Evolutionary conservation across 2,888 invertebrate species (phyloP).

Genomic region (Shargacucullia verbasci): DNA sequence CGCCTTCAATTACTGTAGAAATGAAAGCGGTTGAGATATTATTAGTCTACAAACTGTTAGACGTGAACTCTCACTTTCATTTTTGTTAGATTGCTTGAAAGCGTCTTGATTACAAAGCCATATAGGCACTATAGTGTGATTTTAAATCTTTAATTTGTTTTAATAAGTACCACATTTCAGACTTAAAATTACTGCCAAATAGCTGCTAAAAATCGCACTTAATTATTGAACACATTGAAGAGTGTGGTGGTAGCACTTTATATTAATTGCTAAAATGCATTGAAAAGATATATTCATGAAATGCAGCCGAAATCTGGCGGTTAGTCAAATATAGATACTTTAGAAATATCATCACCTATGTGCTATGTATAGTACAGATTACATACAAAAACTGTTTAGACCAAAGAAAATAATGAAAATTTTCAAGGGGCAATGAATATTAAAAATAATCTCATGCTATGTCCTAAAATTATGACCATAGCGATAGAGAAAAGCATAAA

Average conservation of each 20-base stretch:
- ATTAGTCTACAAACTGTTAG: too few species aligned
- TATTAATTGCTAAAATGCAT: constrained; percentile 28
- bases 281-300: constrained; percentile 11
- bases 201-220: constrained; percentile 47
- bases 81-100: too few species aligned
- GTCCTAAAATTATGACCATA: background rate
- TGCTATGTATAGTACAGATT: constrained; percentile 30
- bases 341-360: background rate
- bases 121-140: background rate
- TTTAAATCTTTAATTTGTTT: background rate
- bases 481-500: constrained; percentile 18
- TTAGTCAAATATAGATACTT: too few species aligned
- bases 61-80: too few species aligned
- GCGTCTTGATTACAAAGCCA: background rate
- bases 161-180: constrained; percentile 23
- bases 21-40: background rate
- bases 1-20: background rate
- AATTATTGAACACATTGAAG: constrained; percentile 41
- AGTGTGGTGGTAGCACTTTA: constrained; percentile 40
- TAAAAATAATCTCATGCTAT: constrained; percentile 15
- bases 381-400: constrained; percentile 26
- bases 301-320: constrained; percentile 16
- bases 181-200: constrained; percentile 45
- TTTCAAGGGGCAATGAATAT: constrained; percentile 5
- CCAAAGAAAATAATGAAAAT: constrained; percentile 23